Base-by-base conservation (phyloP, 64 coral and sea anemone genomes). In the Montipora foliosa region DNA sequence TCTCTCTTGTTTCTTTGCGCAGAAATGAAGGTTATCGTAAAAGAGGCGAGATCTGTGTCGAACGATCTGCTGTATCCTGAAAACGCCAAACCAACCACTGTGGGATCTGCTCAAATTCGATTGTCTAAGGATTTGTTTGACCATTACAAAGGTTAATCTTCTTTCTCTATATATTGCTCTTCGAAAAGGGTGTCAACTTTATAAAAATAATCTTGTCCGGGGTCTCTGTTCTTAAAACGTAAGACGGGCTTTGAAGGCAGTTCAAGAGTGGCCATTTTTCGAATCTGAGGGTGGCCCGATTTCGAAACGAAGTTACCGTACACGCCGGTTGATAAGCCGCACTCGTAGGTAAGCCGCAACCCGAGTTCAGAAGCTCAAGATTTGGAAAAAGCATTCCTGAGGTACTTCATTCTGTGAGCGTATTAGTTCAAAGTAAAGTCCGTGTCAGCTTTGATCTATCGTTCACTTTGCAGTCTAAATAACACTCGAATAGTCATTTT, bases 21-120 rank as follows among this genome's bases (percentile, higher is more conserved):
- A 86, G 82, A 71, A 70, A 86, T 86, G 82, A 86, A 49, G 50
- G 82, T 86, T 60, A 86, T 86, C 62, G 62, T 69, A 12, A 69
- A 51, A 72, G 46, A 71, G 4, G 47, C 82, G 19, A 72, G 21
- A 7, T 49, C 21, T 2, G n/a, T 86, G 21, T 71, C 82, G 17
- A 70, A 5, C 9, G 66, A 86, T 22, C 11, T 86, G 13, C 44
- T 20, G 64, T 86, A 71, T 86, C 82, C 82, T 86, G 62, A 86
- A 49, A 37, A 49, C 14, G 19, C 15, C 12, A 70, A 49, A 86
- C 5, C n/a, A 2, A 19, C 47, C 47, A 86, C 19, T 15, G 82
- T 50, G 49, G 45, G 16, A 2, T 86, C 82, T 3, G 82, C 82
- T 2, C 66, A 70, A 45, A 24, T 86, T 71, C 62, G 62, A 6